Evolutionary conservation across 2,113 vertebrate species (phyloP), one percentile per base, ranked within the genome.

Genomic region (Channa maculata): DNA sequence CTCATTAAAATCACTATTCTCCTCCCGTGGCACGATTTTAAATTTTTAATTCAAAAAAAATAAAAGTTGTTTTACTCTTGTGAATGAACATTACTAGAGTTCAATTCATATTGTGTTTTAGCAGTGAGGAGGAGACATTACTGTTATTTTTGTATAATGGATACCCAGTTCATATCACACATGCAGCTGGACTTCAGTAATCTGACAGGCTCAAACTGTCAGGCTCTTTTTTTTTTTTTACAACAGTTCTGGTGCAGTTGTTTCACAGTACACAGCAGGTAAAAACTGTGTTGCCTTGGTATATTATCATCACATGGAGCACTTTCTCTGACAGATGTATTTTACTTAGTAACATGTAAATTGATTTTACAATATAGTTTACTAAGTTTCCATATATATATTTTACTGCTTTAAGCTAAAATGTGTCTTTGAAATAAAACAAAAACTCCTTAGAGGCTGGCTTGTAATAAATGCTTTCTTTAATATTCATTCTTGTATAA

Each of bases 351-450:
- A 62, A 60, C 50, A 52, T 72, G 9, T 55, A 8, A 65, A 69
- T 49, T 69, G 15, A 34, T 70, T 77, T 73, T 62, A 62, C 3
- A 64, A 52, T 79, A 41, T 50, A 39, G 52, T 53, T 48, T 11
- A 34, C n/a, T 38, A 54, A 13, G 7, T 44, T 49, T 14, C 14
- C 48, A 34, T 55, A 33, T 65, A 57, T 13, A 5, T 13, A 39
- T 38, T 80, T 80, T 50, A 68, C 48, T 44, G 68, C 52, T 66
- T 63, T 10, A 2, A 55, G 39, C 15, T n/a, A 55, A 66, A 48
- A 62, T 49, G 33, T 24, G 24, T 48, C 15, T 49, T 1, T 34
- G 6, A 54, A 61, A 44, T 41, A 1, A 24, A 65, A 52, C 48
- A 6, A 59, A 15, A 24, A 24, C 11, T 5, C 49, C 10, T 37